Evolutionary conservation across 2,113 vertebrate species (phyloP), one percentile per base, ranked within the genome.

Genomic region (Saimiri boliviensis): DNA sequence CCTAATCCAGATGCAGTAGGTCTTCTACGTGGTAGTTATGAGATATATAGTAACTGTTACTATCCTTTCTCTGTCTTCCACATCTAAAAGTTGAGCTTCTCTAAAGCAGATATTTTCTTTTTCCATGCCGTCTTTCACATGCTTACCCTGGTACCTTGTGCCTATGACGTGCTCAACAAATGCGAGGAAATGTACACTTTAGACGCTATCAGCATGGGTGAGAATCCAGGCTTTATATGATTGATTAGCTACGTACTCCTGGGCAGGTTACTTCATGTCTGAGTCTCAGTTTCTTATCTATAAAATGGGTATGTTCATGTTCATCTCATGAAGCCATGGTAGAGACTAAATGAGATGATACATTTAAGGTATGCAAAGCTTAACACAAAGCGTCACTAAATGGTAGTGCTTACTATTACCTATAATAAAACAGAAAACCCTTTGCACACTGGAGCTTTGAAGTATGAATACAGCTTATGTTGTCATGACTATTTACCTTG

Each of bases 201-300:
- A 45, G 42, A 66, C 35, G 47, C 52, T 13, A 4, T 49, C n/a
- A n/a, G 40, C 21, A 52, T 10, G 10, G 16, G 1, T 4, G 58
- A 32, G 66, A 95, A 92, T 37, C 60, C 47, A 52, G 35, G 83
- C 21, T 45, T 70, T 35, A 58, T 20, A 23, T 58, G 54, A 80
- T 20, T 3, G 6, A 32, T 84, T 74, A 68, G n/a, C n/a, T 66
- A 35, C 20, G 16, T 52, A 10, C 27, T 21, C 40, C 54, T 32
- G 17, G 52, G 9, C 6, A 54, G 54, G 32, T 74, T 20, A 58
- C 35, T 30, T 92, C 23, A 12, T 5, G 12, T 25, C 45, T 49
- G 40, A 47, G 47, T 82, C 58, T 54, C n/a, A 14, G 25, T 80
- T 88, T 92, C 68, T 82, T 30, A 68, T 30, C 93, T 92, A 14